Evolutionary conservation across 2,113 vertebrate genomes (phyloP), one percentile per base, ranked within the genome.

Genomic region (Bos javanicus): DNA sequence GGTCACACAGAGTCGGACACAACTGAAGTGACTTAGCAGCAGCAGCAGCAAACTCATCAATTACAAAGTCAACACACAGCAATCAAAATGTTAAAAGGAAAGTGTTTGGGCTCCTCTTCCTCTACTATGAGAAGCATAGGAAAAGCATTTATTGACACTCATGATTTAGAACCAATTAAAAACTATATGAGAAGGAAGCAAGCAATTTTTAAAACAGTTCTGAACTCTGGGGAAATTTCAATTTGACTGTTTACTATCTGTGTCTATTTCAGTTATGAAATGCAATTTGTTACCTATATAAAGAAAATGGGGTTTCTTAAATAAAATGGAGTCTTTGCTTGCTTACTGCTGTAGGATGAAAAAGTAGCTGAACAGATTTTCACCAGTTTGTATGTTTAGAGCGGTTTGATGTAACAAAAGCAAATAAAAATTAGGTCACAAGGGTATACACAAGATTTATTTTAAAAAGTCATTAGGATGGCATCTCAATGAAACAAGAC

Each of bases 221-320:
- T 54, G 50, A 54, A 50, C 30, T 85, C 88, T 60, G 67, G 60
- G 60, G 60, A 96, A 90, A 92, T 78, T 94, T 15, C 67, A 46
- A 9, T 93, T 91, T 86, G 19, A 33, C 17, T 28, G 4, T 93
- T 89, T 62, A 89, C 59, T 81, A 57, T 56, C 7, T 74, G 46
- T 21, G 50, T 2, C 95, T 82, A 93, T 78, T 78, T 94, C 39
- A 74, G 23, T 95, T 94, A 43, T 91, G 67, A 97, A 94, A 93
- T 87, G 48, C 50, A 83, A 36, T 90, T 97, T 92, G 59, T 81
- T 85, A 87, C 7, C 26, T n/a, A 52, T n/a, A 85, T 48, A 82
- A 86, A 85, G 90, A 93, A 93, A 96, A 86, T 7, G 0, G 23
- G 1, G 16, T 84, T 36, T 96, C 33, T 95, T 62, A 83, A 90